Conservation (phyloP, 1,140 invertebrate genomes). For the Drosophila arawakana region DNA sequence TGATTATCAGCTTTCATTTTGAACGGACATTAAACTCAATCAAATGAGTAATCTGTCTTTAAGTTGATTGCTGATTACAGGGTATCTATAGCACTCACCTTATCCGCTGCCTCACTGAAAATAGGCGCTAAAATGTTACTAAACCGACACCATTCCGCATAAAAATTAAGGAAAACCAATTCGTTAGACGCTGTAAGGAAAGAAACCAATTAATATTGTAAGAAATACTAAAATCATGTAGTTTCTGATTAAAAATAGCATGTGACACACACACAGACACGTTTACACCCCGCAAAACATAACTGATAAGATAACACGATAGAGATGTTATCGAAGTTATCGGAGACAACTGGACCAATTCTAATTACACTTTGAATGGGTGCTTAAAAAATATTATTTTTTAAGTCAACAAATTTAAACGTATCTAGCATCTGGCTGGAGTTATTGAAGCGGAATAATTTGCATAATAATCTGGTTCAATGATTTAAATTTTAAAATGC, state of each 20-base stretch:
- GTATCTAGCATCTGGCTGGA: neutral
- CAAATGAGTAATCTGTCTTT: neutral
- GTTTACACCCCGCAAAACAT: neutral
- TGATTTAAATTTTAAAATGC: neutral
- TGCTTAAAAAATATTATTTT: neutral
- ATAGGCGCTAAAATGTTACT: conserved; percentile 98
- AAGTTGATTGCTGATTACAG: conserved; percentile 1
- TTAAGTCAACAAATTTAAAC: neutral
- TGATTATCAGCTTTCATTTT: conserved; percentile 2
- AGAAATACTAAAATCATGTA: neutral
- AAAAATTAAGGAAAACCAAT: conserved; percentile 99
- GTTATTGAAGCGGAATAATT: neutral
- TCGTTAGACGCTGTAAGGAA: conserved; percentile 94
- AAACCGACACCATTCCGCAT: conserved; percentile 98
- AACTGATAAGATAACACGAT: conserved; percentile 25
- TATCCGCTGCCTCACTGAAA: conserved; percentile 97
- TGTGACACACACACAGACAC: neutral
- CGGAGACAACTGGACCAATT: conserved; percentile 12
- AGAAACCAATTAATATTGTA: conserved; percentile 3
- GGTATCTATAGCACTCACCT: conserved; percentile 86
- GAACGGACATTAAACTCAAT: neutral
- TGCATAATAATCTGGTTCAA: neutral
- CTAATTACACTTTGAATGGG: conserved; percentile 2
- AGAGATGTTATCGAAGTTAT: neutral
- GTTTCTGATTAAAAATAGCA: neutral